Evolutionary conservation across 2,113 vertebrate genomes (phyloP), one percentile per base, ranked within the genome.

Genomic region (Vanacampus margaritifer): DNA sequence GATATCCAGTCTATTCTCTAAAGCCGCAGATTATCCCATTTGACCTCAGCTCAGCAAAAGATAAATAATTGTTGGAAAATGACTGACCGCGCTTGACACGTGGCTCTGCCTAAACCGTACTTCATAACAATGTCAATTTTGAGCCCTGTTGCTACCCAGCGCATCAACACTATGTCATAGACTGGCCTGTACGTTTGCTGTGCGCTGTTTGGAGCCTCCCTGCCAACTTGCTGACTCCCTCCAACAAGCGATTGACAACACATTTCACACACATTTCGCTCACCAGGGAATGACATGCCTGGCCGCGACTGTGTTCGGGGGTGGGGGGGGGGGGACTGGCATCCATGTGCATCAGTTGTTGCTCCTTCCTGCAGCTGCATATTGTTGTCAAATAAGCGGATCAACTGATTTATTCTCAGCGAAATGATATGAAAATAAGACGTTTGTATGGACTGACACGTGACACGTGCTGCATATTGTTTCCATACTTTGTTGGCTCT

Each of bases 161-260:
- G 73, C 58, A 80, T 81, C 73, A 74, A 62, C 79, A 68, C n/a
- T 41, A 70, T 74, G 79, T 73, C 74, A 75, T 66, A 57, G 71
- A 65, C 48, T 73, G 78, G 71, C 64, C 57, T 73, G 48, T 21
- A 51, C n/a, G 10, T 23, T n/a, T 23, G 48, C 21, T 14, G 48
- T 51, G 35, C 26, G 67, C 72, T 39, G 54, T 51, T 37, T 35
- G 23, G 8, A 51, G 67, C 71, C 63, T 67, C 48, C 21, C 45
- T 26, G 63, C 58, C 35, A 24, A 32, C 69, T 51, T 51, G 23
- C 36, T 46, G 72, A 73, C 67, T 65, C 69, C 64, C 36, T 36
- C 58, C 56, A 67, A 67, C 60, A 51, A 28, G 57, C 61, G 68
- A 73, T 70, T 79, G 78, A 74, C 60, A 67, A 46, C 39, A 41